Evolutionary conservation across 2,113 vertebrate genomes (phyloP).

Genomic region (Siniperca chuatsi): DNA sequence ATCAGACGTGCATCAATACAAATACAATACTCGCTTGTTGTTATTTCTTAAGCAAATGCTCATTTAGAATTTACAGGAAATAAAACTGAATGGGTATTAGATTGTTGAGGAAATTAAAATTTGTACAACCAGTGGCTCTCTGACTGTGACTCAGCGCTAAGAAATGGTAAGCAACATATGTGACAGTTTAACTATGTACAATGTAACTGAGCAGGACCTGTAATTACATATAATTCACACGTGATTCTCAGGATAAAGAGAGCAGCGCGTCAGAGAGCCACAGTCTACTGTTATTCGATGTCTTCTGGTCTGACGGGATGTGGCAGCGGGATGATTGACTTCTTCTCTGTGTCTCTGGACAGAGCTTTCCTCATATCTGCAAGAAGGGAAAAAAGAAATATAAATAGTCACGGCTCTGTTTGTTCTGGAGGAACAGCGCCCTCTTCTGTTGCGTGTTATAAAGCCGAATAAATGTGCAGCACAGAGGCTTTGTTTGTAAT

Average conservation of each 20-base stretch:
- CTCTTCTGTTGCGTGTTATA: not conserved
- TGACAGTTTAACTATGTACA: slow-evolving; percentile 39
- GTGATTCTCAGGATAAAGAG: not conserved
- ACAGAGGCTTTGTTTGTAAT: not conserved
- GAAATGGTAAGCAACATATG: not conserved
- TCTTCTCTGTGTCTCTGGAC: slow-evolving; percentile 95
- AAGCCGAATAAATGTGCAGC: not conserved
- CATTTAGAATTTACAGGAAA: slow-evolving; percentile 41
- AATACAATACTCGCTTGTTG: not conserved
- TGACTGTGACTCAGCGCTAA: not conserved
- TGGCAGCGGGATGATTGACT: slow-evolving; percentile 94
- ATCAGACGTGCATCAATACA: slow-evolving; percentile 11
- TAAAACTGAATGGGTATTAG: not conserved
- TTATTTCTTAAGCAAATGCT: slow-evolving; percentile 29
- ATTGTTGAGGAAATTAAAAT: not conserved
- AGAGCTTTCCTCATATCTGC: slow-evolving; percentile 97
- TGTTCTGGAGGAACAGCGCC: not conserved
- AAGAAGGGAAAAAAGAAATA: not conserved
- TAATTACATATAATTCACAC: not conserved
- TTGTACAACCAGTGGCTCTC: slow-evolving; percentile 54
- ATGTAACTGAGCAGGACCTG: not conserved
- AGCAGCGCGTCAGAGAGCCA: slow-evolving; percentile 80
- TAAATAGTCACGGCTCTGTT: not conserved
- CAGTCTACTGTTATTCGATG: slow-evolving; percentile 90
- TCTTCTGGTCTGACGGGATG: slow-evolving; percentile 97